Evolutionary conservation across 1,140 invertebrate genomes (phyloP), one percentile per base, ranked within the genome.

Genomic region (Lasioglossum albipes): DNA sequence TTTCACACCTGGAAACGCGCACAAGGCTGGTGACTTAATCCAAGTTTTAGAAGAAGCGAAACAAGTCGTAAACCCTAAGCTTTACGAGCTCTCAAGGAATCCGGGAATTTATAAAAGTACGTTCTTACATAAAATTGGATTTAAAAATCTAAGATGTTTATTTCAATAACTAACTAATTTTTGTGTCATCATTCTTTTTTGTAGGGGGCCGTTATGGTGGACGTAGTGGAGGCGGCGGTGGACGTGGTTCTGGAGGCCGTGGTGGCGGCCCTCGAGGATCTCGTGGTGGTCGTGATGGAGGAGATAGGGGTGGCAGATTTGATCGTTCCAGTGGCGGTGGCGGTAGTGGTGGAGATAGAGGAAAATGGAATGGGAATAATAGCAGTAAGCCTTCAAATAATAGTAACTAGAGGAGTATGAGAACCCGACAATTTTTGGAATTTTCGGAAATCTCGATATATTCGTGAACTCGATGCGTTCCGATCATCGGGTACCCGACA

Each of bases 1-100:
- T 90, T 97, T 98, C 93, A 98, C 97, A 7, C 94, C 95, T 42
- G 94, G 94, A 73, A 97, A 98, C 91, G 95, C 95, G 5, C 96
- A 96, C 79, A 97, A 97, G 92, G 96, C 95, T 22, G 91, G 91
- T 79, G 96, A 97, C 86, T 91, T 97, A 77, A 94, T 96, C 42
- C 92, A 94, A 84, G 95, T 96, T 13, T 89, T 96, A n/a, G 93
- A 94, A 82, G 96, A 96, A 91, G 96, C 96, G 7, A 96, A 96
- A 72, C 96, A 96, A 91, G 93, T 94, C 7, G 93, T 96, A 41
- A 95, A 95, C 88, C 94, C 94, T 0, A 94, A 94, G 83, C 87
- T 95, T 0, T 93, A 92, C 62, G 93, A 94, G 67, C 79, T 94
- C 7, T 90, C 93, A 2, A 91, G 90, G 57, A 93, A 93, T 80